Percentiles rank a stretch among this genome's conserved stretches.
phyloP scores from a whole-genome alignment of 30 jellyfish, hydroid and myxozoan genomes.

The Turritopsis dohrnii region DNA sequence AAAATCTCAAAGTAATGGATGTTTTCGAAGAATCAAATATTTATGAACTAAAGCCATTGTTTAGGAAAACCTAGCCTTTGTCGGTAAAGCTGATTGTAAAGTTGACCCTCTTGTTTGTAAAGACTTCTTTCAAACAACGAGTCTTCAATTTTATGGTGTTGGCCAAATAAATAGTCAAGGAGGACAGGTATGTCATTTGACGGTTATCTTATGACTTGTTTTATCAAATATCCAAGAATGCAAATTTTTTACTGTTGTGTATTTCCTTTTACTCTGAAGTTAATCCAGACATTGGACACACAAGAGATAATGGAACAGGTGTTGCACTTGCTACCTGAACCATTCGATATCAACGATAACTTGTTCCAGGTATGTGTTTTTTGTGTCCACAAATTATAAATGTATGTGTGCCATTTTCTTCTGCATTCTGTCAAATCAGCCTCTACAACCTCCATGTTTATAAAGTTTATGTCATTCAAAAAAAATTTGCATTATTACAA shows the following conservation, averaged over 20 bases:
- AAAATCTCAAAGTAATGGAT: neutral
- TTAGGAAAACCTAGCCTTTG: constrained; percentile 77
- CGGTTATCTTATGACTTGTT: too few species aligned
- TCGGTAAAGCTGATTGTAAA: constrained; percentile 58
- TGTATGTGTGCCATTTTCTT: too few species aligned
- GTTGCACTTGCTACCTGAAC: constrained; percentile 65
- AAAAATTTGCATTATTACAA: too few species aligned
- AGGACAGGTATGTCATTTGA: constrained; percentile 59
- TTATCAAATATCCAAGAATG: too few species aligned
- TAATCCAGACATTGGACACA: constrained; percentile 41
- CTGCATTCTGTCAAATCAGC: too few species aligned
- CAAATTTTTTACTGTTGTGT: too few species aligned
- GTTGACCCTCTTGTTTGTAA: constrained; percentile 43
- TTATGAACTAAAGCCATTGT: neutral
- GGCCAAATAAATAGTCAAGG: constrained; percentile 30
- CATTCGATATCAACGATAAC: constrained; percentile 55
- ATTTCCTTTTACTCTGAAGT: too few species aligned
- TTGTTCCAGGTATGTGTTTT: constrained; percentile 36
- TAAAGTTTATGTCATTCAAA: too few species aligned
- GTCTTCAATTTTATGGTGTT: constrained; percentile 52
- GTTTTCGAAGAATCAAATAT: neutral
- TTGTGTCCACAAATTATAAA: neutral
- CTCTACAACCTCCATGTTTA: too few species aligned
- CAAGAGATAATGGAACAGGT: constrained; percentile 72
- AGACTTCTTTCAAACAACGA: constrained; percentile 53